phyloP scores from a whole-genome alignment of 2,113 vertebrate genomes.

The Pitta sordida region DNA sequence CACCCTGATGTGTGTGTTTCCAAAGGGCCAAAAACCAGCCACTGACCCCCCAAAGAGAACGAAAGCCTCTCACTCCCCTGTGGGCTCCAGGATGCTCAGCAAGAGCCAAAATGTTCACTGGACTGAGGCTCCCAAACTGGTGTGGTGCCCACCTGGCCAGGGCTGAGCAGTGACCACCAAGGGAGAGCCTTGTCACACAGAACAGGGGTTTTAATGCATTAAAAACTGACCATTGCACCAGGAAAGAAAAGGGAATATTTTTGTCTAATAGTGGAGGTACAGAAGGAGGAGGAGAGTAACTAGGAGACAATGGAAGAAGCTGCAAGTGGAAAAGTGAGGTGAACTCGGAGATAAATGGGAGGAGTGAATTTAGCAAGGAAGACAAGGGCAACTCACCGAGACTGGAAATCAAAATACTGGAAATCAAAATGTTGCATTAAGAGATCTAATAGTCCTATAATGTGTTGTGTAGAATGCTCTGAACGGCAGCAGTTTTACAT shows the following conservation, averaged over 20 bases:
- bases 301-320: neutral
- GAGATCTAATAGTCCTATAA: neutral
- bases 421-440: neutral
- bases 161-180: neutral
- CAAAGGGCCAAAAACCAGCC: neutral
- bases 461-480: neutral
- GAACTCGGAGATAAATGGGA: neutral
- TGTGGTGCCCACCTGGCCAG: neutral
- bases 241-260: neutral
- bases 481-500: neutral
- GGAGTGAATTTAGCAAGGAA: neutral
- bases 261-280: neutral
- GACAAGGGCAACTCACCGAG: neutral
- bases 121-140: fast-evolving
- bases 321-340: neutral
- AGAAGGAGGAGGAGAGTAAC: neutral
- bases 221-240: neutral
- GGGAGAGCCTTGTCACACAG: neutral
- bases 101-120: neutral
- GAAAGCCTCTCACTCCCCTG: neutral
- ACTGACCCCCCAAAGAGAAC: neutral
- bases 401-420: neutral
- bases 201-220: too few relatives aligned
- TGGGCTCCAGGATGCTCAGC: neutral
- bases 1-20: neutral